Evolutionary conservation across 2,797 vertebrate species (phyloP), one percentile per base, ranked within the genome.

Genomic region (Antrozous pallidus): DNA sequence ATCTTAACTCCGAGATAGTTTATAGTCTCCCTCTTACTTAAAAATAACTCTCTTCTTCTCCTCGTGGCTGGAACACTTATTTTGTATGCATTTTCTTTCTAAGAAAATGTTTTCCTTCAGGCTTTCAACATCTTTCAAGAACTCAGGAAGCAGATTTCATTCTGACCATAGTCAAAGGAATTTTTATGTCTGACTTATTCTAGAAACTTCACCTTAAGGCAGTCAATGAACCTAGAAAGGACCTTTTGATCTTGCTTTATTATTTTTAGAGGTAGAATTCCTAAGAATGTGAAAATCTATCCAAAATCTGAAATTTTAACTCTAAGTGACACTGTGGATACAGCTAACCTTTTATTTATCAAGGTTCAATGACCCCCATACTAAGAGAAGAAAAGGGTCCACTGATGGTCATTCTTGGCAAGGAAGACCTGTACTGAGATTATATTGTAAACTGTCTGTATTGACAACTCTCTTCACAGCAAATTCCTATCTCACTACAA

Each of bases 131-230:
- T 67, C 84, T 94, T n/a, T 51, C 31, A 74, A 65, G 45, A 89
- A 54, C 24, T 82, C 22, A 58, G 31, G 40, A 17, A 85, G 16
- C 26, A 49, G 26, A 13, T 94, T 93, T 87, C 17, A 33, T 79
- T 91, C 63, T 90, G n/a, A 74, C 17, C 5, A 73, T 5, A 73
- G 47, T 80, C 33, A 88, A 84, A 93, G n/a, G 33, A 93, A 75
- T 85, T 94, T 58, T 90, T 6, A 81, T 71, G 87, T 93, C 45
- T 90, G 49, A 88, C 54, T 88, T 82, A 82, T 7, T n/a, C 12
- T n/a, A 78, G 63, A 90, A 94, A 78, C 56, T 80, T 83, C 49
- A 45, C 65, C 22, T 36, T 13, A 42, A 74, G 31, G n/a, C 31
- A 90, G 24, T 61, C n/a, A 87, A 9, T 56, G n/a, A 78, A 40